Evolutionary conservation across 2,113 vertebrate species (phyloP).

Genomic region (Tamias sibiricus): DNA sequence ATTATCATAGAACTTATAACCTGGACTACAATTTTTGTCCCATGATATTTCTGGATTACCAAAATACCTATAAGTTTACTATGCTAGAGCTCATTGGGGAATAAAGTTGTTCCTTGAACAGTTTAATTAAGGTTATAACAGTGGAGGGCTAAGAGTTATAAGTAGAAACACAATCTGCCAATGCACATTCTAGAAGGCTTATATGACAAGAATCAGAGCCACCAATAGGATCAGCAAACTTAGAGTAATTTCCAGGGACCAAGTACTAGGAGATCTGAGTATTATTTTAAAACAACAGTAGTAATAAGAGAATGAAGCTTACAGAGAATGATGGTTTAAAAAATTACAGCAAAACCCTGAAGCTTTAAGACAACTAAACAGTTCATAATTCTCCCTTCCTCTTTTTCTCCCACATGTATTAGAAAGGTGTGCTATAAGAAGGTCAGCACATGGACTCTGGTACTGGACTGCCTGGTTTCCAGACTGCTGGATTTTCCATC

Average conservation of each 20-base stretch:
- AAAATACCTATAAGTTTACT: background rate
- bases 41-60: background rate
- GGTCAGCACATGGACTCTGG: background rate
- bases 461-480: background rate
- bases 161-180: background rate
- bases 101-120: background rate
- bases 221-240: background rate
- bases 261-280: background rate
- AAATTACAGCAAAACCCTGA: background rate
- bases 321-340: background rate
- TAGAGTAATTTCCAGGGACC: background rate
- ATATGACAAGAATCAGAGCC: background rate
- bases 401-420: rapidly evolving
- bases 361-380: background rate
- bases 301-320: background rate
- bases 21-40: too few relatives aligned
- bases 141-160: background rate
- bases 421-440: background rate
- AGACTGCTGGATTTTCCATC: background rate
- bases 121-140: background rate
- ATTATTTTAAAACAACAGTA: background rate
- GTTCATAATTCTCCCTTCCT: background rate
- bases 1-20: background rate
- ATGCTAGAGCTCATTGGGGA: background rate
- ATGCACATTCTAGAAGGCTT: background rate